Evolutionary conservation across 2,113 vertebrate species (phyloP), one percentile per base, ranked within the genome.

Genomic region (Micronycteris hirsuta): DNA sequence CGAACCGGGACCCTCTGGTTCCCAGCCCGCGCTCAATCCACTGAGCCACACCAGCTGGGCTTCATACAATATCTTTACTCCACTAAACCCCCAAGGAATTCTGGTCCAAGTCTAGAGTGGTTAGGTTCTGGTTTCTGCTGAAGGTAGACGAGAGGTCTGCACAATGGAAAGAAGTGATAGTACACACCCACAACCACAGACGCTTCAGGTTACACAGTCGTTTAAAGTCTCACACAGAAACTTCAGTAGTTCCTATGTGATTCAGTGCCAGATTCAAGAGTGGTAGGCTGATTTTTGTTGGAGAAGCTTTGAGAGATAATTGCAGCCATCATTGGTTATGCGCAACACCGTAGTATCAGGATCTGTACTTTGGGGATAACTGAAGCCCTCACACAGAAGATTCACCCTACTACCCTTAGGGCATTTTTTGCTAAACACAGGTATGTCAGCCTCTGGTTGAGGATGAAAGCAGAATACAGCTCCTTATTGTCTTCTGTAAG

Each of bases 191-290:
- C 16, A 96, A 20, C 68, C 82, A 65, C 31, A 65, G 19, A 24
- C 31, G 65, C 11, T n/a, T 68, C 63, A 86, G 45, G 45, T 19
- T 38, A 68, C 63, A 7, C 45, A 28, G 63, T 28, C 6, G 33
- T 33, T 92, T 54, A 91, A 49, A 61, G 45, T 45, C 45, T 92
- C 70, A 0, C 43, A 76, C 20, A 85, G 70, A n/a, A 92, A 49
- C 70, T 52, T 89, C 63, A 95, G 11, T 43, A 10, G 52, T 43
- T 65, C 70, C 70, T 54, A 76, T 54, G 70, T 76, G 70, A 76
- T 76, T 92, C 81, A 76, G 90, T 5, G 70, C 90, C 81, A 92
- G 81, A n/a, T 92, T 28, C 56, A 92, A n/a, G n/a, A 54, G 36
- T 13, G 36, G 43, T 1, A 76, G 70, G 56, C n/a, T 65, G n/a